These are phyloP conservation scores for Micromussa lordhowensis DNA, from an alignment of 92 coral and sea anemone genomes.

Conservation along the genomic window DNA sequence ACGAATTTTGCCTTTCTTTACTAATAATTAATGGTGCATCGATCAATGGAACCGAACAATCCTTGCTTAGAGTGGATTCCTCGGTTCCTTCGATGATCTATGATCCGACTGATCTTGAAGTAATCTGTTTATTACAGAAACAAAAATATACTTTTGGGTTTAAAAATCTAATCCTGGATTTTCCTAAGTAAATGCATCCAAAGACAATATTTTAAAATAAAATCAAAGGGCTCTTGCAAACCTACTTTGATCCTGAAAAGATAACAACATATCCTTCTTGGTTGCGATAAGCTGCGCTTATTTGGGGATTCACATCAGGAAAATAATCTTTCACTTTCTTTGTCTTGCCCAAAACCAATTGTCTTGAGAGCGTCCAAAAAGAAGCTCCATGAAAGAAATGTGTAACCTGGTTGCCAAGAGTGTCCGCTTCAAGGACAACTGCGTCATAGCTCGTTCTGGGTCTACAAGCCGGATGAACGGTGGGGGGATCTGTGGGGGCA, in stretches of 20 bases:
- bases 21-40: too few relatives aligned
- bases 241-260: constrained; percentile 72
- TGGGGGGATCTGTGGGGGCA: neutral
- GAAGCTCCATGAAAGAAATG: neutral
- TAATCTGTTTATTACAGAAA: too few relatives aligned
- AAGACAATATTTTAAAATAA: too few relatives aligned
- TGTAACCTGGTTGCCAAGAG: neutral
- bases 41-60: too few relatives aligned
- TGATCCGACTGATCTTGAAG: too few relatives aligned
- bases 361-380: neutral
- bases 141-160: too few relatives aligned
- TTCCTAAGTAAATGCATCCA: too few relatives aligned
- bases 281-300: constrained; percentile 76
- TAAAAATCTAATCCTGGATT: too few relatives aligned
- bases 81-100: too few relatives aligned
- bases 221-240: neutral
- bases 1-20: too few relatives aligned
- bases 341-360: constrained; percentile 28
- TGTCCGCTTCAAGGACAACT: constrained; percentile 16
- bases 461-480: neutral
- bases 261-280: constrained; percentile 56
- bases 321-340: constrained; percentile 51
- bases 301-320: constrained; percentile 58
- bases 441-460: neutral
- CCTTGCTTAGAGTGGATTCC: too few relatives aligned